A percentile compares a stretch with the other conserved stretches of the same genome.
Evolutionary conservation across 1,140 invertebrate species (phyloP).

Genomic region (Drosophila santomea): DNA sequence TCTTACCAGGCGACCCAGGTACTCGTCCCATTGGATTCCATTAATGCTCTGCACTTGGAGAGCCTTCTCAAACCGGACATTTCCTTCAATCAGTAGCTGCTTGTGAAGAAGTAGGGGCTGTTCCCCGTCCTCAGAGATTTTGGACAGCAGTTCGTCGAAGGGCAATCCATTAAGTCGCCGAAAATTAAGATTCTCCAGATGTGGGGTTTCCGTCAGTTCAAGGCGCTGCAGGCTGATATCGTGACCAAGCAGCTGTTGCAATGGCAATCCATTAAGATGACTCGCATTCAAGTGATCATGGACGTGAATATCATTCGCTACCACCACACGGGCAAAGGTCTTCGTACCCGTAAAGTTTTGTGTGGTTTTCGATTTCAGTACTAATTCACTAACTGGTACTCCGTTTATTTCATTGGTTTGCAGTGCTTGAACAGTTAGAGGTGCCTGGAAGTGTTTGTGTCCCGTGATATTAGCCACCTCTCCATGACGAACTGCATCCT

Average conservation of each 20-base stretch:
- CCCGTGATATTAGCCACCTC: slow-evolving; percentile 56
- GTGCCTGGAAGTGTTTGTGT: slow-evolving; percentile 56
- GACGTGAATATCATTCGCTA: slow-evolving; percentile 25
- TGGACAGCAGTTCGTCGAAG: slow-evolving; percentile 59
- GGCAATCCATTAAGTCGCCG: slow-evolving; percentile 62
- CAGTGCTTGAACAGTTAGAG: slow-evolving; percentile 37
- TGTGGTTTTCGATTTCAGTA: slow-evolving; percentile 27
- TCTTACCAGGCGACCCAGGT: slow-evolving; percentile 34
- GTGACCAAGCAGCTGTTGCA: slow-evolving; percentile 46
- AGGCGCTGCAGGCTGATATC: slow-evolving; percentile 58
- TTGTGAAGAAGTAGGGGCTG: slow-evolving; percentile 61
- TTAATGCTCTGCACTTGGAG: slow-evolving; percentile 59
- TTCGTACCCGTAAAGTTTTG: slow-evolving; percentile 40
- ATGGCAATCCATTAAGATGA: slow-evolving; percentile 47
- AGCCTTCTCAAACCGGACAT: slow-evolving; percentile 55
- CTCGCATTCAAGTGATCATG: slow-evolving; percentile 12
- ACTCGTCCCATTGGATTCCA: slow-evolving; percentile 51
- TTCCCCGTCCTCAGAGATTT: slow-evolving; percentile 14
- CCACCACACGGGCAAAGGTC: slow-evolving; percentile 38
- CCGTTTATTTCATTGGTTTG: slow-evolving; percentile 40
- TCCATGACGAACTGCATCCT: slow-evolving; percentile 62
- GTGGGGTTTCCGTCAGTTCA: slow-evolving; percentile 30
- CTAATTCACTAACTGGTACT: slow-evolving; percentile 33
- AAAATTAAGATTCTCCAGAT: slow-evolving; percentile 49
- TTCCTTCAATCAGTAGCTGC: slow-evolving; percentile 72